phyloP scores from a whole-genome alignment of 2,113 vertebrate species.

The Patagioenas fasciata region DNA sequence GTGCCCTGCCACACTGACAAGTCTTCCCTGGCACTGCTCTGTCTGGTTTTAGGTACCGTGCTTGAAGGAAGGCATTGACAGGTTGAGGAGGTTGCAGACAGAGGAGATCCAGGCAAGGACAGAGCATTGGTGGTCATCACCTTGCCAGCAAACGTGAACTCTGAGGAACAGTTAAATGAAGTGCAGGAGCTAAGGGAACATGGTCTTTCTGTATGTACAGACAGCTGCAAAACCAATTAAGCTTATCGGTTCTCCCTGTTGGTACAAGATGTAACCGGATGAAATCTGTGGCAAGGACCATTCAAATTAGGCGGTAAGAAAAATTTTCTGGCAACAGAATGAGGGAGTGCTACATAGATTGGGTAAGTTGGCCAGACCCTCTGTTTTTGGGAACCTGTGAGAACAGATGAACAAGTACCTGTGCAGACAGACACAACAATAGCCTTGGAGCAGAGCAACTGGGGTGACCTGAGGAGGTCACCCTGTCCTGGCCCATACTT shows the following conservation, averaged over 20 bases:
- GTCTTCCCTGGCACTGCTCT: background rate
- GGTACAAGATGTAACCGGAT: background rate
- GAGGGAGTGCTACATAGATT: background rate
- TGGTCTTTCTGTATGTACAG: background rate
- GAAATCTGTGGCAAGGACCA: background rate
- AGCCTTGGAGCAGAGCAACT: background rate
- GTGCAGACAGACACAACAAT: background rate
- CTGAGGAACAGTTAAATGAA: background rate
- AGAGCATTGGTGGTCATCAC: background rate
- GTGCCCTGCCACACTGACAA: background rate
- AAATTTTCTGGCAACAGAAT: background rate
- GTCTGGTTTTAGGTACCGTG: background rate
- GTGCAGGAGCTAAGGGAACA: background rate
- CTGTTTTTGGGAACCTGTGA: background rate
- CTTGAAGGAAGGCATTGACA: background rate
- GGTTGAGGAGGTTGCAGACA: background rate
- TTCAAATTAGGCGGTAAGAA: background rate
- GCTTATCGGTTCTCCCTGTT: background rate
- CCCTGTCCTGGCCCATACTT: fast-evolving
- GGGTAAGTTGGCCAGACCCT: background rate
- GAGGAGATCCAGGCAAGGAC: background rate
- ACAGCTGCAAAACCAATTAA: fast-evolving
- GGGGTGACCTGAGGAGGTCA: background rate
- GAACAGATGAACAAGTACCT: background rate
- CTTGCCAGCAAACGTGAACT: background rate